Evolutionary conservation across 37 sponge, comb jelly and placozoan species (phyloP), one percentile per base, ranked within the genome.

Genomic region (Tethya wilhelma): DNA sequence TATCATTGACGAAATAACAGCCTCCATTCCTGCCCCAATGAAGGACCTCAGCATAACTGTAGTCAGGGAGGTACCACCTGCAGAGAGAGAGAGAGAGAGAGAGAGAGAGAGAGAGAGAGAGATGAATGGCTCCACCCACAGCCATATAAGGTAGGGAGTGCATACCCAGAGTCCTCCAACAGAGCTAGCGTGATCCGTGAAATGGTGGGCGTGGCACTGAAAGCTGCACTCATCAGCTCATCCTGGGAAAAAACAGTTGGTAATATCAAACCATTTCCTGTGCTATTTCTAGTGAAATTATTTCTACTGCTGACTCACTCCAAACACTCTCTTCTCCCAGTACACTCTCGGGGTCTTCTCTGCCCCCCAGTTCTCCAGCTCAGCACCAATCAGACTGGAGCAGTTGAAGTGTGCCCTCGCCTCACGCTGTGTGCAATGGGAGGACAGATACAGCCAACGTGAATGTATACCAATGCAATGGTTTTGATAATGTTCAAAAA

Each of bases 131-230:
- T n/a, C n/a, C n/a, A n/a, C n/a, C n/a, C n/a, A n/a, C n/a, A n/a
- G n/a, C n/a, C n/a, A n/a, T n/a, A n/a, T n/a, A n/a, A n/a, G n/a
- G n/a, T n/a, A n/a, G n/a, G n/a, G n/a, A n/a, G n/a, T n/a, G n/a
- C n/a, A n/a, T n/a, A 92, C 93, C 93, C 93, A 14, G 93, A 79
- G 68, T 92, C 93, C 46, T 92, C 71, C 25, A 92, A 49, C 42
- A 87, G 56, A 17, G 93, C 89, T 30, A 92, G 67, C 41, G 93
- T 92, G 32, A 92, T 44, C 19, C 70, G 42, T 17, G 89, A 86
- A 0, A 83, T 26, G 1, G 79, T 57, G 14, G 64, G 64, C 44
- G 62, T 31, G 20, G 5, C 31, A 4, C 26, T 29, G 12, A 44
- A 40, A 20, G 55, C 19, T 4, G 34, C 79, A 8, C 85, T 78